These are phyloP conservation scores for Acrobasis consociella DNA, from an alignment of 2,888 invertebrate species.

Conservation along the genomic window DNA sequence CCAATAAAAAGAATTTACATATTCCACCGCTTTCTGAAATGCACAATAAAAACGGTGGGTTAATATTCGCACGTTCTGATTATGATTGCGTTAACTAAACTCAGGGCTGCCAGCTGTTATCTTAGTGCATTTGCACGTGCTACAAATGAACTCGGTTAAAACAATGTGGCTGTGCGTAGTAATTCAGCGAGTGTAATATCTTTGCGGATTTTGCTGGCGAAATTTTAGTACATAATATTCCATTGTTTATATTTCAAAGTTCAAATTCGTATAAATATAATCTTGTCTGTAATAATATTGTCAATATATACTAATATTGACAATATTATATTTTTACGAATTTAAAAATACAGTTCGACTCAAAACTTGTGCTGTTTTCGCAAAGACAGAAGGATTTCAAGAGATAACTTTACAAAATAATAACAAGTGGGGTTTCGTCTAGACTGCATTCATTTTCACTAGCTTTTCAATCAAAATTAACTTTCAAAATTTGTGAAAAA, in stretches of 20 bases:
- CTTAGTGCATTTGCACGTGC: neutral
- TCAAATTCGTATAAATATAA: too few relatives aligned
- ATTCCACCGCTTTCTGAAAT: neutral
- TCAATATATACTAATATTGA: too few relatives aligned
- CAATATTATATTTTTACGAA: too few relatives aligned
- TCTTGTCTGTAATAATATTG: too few relatives aligned
- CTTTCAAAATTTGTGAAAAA: too few relatives aligned
- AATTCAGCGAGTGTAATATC: neutral
- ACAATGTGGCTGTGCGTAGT: slow-evolving; percentile 3
- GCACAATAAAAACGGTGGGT: neutral
- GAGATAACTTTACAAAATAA: too few relatives aligned
- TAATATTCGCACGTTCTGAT: neutral
- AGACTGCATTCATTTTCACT: too few relatives aligned
- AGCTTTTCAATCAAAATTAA: too few relatives aligned
- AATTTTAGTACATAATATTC: neutral
- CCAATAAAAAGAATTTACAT: slow-evolving; percentile 6
- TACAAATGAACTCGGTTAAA: slow-evolving; percentile 23
- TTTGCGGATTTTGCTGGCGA: neutral
- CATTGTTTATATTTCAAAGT: too few relatives aligned
- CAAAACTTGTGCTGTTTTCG: neutral
- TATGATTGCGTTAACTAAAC: slow-evolving; percentile 1
- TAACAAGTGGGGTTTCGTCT: too few relatives aligned
- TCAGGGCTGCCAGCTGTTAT: neutral
- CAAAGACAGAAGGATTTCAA: neutral
- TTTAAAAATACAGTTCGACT: too few relatives aligned